Percentiles rank a stretch among this genome's conserved stretches.
phyloP scores from a whole-genome alignment of 2,113 vertebrate genomes.

The Barbus barbus region DNA sequence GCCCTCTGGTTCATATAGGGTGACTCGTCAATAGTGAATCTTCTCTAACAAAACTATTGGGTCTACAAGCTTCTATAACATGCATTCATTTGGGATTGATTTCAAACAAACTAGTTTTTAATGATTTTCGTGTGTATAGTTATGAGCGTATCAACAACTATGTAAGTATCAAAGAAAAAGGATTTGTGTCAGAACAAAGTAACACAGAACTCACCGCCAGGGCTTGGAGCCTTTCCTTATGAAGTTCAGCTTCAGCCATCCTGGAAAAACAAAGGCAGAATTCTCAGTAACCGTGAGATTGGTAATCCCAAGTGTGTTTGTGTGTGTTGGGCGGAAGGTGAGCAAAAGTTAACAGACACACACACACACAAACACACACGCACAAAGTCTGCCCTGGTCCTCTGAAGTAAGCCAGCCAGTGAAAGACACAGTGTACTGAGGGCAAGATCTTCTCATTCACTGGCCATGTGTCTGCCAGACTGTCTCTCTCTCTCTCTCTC shows the following conservation, averaged over 20 bases:
- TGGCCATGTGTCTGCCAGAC: constrained; percentile 77
- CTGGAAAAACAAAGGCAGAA: constrained; percentile 80
- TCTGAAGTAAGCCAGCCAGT: constrained; percentile 71
- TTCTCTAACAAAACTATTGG: neutral
- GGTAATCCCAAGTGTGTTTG: constrained; percentile 58
- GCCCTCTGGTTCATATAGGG: constrained; percentile 40
- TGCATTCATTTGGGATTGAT: neutral
- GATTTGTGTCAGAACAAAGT: constrained; percentile 59
- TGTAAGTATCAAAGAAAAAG: neutral
- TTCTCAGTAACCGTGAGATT: constrained; percentile 71
- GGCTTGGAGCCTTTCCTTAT: constrained; percentile 97
- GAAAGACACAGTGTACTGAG: constrained; percentile 66
- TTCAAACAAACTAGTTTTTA: neutral
- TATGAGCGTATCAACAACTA: neutral
- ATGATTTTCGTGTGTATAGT: neutral
- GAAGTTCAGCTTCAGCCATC: constrained; percentile 97
- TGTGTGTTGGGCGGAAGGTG: constrained; percentile 53
- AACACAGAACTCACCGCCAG: constrained; percentile 91
- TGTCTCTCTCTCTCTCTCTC: constrained; percentile 60
- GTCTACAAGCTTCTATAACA: neutral
- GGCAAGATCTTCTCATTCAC: constrained; percentile 79
- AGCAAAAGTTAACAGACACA: constrained; percentile 41
- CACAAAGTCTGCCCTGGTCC: constrained; percentile 50
- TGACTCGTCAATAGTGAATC: neutral
- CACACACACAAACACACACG: constrained; percentile 42